Conservation (phyloP, 2,797 vertebrate genomes). For the Percopsis omiscomaycus region DNA sequence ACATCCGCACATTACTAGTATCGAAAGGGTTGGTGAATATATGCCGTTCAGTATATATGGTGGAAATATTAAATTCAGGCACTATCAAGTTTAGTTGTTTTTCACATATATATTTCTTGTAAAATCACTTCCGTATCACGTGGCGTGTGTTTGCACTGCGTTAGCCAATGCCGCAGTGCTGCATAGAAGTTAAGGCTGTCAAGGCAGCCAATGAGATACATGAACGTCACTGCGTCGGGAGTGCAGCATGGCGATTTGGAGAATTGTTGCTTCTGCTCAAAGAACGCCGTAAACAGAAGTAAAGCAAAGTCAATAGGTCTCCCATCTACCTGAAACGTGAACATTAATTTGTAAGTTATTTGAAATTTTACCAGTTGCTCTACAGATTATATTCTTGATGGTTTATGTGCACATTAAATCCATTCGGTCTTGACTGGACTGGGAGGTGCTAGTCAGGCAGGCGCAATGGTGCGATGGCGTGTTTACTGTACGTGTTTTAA, state of each 20-base stretch:
- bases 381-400: neutral
- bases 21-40: neutral
- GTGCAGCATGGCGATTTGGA: neutral
- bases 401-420: conserved; percentile 27
- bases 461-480: conserved; percentile 69
- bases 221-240: conserved; percentile 11
- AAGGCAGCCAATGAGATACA: conserved; percentile 32
- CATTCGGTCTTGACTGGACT: conserved; percentile 25
- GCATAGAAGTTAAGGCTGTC: neutral
- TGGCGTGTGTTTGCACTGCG: conserved; percentile 33
- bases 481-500: conserved; percentile 35
- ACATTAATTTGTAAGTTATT: conserved; percentile 35
- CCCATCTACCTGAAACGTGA: conserved; percentile 5
- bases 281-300: neutral
- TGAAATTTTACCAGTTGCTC: neutral
- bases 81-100: conserved; percentile 13
- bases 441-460: conserved; percentile 34
- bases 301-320: neutral
- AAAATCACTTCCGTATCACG: conserved; percentile 46
- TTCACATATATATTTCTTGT: conserved; percentile 40
- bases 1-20: neutral
- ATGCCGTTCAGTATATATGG: neutral
- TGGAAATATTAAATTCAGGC: neutral
- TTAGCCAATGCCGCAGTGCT: conserved; percentile 50
- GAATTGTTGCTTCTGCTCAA: neutral